A percentile compares a stretch with the other conserved stretches of the same genome.
Conservation (phyloP, 1,140 invertebrate genomes). For the Pogonus chalceus region DNA sequence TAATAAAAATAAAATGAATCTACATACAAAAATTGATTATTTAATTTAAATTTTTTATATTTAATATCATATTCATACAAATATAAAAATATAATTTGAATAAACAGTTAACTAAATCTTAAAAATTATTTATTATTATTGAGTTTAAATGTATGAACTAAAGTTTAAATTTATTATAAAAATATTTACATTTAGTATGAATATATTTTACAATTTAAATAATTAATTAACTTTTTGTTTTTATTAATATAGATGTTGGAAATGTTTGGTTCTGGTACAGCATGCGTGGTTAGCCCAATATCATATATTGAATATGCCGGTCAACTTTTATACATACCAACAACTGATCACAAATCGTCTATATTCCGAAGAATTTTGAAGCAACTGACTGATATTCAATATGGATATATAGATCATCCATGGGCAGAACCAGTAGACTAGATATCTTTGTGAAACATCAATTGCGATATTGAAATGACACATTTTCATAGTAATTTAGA, state of each 20-base stretch:
- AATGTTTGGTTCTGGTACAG: constrained; percentile 91
- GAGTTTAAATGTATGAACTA: no score
- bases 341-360: constrained; percentile 57
- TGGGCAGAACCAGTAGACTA: constrained; percentile 57
- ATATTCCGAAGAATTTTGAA: constrained; percentile 59
- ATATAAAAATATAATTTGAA: no score
- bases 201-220: no score
- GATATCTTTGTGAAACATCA: no score
- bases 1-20: background rate
- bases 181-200: no score
- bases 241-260: constrained; percentile 80
- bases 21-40: background rate
- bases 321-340: constrained; percentile 58
- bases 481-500: no score
- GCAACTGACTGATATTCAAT: constrained; percentile 74
- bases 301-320: constrained; percentile 65
- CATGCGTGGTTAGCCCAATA: constrained; percentile 85
- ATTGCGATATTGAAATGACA: no score
- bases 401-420: constrained; percentile 70
- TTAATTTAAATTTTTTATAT: background rate
- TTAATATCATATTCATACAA: background rate
- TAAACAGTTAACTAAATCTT: no score
- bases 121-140: no score
- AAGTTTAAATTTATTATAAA: no score
- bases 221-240: constrained; percentile 15